Evolutionary conservation across 2,888 invertebrate species (phyloP), one percentile per base, ranked within the genome.

Genomic region (Cistogaster globosa): DNA sequence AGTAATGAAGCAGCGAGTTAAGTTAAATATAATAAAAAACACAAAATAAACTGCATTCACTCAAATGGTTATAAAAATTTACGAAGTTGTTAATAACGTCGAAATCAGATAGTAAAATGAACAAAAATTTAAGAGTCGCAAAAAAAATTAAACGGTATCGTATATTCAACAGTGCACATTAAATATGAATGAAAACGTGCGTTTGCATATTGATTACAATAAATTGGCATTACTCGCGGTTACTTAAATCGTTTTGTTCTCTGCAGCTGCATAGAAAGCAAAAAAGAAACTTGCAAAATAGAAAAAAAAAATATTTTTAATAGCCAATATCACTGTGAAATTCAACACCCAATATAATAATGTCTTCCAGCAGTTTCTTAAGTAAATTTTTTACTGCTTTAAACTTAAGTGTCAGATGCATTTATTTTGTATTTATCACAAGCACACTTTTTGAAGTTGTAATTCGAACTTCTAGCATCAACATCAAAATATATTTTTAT

Each of bases 161-260:
- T 20, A 48, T 36, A 84, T 79, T 78, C 83, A 75, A 75, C 69
- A 58, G 75, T 82, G 82, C 76, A 71, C 71, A 71, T 57, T 76
- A 42, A 42, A 3, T 74, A 65, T 83, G 79, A 65, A 57, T 42
- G 26, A 69, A 65, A 75, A 53, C 83, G 83, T 84, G 83, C 79
- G 65, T 79, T 75, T 84, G 83, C 83, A 84, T 79, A 84, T 84
- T 84, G 83, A 84, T 84, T 84, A 79, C 48, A 26, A 26, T 4
- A 79, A 84, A 79, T 79, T 84, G 79, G 45, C 26, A 65, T 71
- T 79, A 58, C 69, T 69, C 68, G 20, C n/a, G 51, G n/a, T 62
- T 60, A 16, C 65, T 12, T 68, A 55, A 67, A 55, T 55, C 12
- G 36, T 58, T 9, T 26, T 60, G 12, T 38, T 53, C 2, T 14